Percentiles rank a stretch among this genome's conserved stretches.
Conservation (phyloP, 1,140 invertebrate species). For the Oscheius sp. region DNA sequence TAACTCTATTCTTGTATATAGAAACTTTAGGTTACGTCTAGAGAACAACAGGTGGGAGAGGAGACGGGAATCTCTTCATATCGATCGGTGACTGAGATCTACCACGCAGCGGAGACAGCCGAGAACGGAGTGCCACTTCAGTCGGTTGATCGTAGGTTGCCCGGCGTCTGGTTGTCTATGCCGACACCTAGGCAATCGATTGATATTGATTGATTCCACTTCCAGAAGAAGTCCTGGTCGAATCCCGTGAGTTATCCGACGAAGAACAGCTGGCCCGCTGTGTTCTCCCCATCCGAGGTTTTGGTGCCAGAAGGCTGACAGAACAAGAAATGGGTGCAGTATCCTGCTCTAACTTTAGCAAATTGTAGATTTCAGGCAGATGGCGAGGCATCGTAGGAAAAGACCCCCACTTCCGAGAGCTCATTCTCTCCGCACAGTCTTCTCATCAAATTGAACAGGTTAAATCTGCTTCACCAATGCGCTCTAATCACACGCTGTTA, state of each 20-base stretch:
- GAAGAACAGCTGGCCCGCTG: slow-evolving; percentile 19
- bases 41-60: not conserved
- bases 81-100: slow-evolving; percentile 36
- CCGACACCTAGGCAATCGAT: not conserved
- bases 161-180: no score
- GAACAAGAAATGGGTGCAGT: slow-evolving; percentile 35
- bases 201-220: not conserved
- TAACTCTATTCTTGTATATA: not conserved
- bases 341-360: not conserved
- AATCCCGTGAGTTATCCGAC: not conserved
- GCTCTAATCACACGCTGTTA: no score
- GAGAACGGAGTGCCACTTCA: not conserved
- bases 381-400: slow-evolving; percentile 1
- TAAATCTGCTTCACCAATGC: no score
- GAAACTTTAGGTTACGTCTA: not conserved
- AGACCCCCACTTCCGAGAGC: slow-evolving; percentile 7
- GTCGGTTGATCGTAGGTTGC: not conserved
- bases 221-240: slow-evolving; percentile 1
- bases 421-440: slow-evolving; percentile 8
- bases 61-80: slow-evolving; percentile 22
- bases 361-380: slow-evolving; percentile 17
- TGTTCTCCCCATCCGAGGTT: slow-evolving; percentile 30
- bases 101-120: slow-evolving; percentile 28
- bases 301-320: slow-evolving; percentile 30
- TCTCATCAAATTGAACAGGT: slow-evolving; percentile 2